Conservation (phyloP, 2,888 invertebrate genomes). For the Tupiocoris notatus region DNA sequence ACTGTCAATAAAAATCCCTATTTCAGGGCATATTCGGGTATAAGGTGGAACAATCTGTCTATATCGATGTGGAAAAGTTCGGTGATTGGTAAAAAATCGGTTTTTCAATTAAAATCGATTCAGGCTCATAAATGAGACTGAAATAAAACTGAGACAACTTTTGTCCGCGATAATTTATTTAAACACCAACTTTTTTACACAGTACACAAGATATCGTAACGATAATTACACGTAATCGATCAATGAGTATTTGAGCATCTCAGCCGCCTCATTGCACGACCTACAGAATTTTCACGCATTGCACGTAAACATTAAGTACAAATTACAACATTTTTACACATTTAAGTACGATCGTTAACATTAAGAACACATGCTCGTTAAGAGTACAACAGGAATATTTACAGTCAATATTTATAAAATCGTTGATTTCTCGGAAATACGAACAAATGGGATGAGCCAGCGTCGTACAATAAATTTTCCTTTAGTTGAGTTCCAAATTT, state of each 20-base stretch:
- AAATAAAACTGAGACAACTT: not conserved
- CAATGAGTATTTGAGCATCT: conserved; percentile 39
- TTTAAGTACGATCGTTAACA: conserved; percentile 24
- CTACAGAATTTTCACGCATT: not conserved
- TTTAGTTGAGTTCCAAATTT: no score
- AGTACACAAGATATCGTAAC: conserved; percentile 10
- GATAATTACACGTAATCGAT: conserved; percentile 1
- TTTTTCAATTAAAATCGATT: no score
- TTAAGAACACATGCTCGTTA: conserved; percentile 19
- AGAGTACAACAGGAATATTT: conserved; percentile 15
- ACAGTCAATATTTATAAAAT: conserved; percentile 4
- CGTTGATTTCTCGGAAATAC: not conserved
- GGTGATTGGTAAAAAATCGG: no score
- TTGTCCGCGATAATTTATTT: conserved; percentile 20
- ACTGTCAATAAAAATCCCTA: no score
- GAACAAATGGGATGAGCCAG: conserved; percentile 4
- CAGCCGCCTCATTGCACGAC: conserved; percentile 12
- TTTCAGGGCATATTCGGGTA: no score
- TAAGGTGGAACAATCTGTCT: no score
- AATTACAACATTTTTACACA: conserved; percentile 15
- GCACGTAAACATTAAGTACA: conserved; percentile 10
- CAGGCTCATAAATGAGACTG: no score
- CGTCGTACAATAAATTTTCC: no score
- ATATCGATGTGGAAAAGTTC: no score
- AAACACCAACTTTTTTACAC: conserved; percentile 32